These are phyloP conservation scores for Scaptomyza reducta DNA, from an alignment of 2,888 invertebrate genomes.

Conservation along the genomic window DNA sequence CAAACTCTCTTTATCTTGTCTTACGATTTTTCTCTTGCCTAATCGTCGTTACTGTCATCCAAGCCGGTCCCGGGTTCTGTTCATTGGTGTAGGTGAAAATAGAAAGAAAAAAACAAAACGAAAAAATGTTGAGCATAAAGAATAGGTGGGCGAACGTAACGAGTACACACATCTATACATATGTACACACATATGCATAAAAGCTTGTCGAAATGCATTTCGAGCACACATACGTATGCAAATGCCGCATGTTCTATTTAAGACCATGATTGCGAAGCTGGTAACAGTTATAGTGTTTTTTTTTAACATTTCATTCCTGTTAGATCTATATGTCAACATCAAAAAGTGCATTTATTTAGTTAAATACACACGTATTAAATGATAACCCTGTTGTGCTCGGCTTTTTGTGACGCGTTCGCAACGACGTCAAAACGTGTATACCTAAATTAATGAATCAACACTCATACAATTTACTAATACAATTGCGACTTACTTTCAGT, in stretches of 20 bases:
- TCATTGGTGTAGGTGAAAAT: slow-evolving; percentile 18
- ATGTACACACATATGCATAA: slow-evolving; percentile 4
- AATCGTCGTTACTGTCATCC: slow-evolving; percentile 52
- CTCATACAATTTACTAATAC: slow-evolving; percentile 44
- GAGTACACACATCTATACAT: slow-evolving; percentile 12
- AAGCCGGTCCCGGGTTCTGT: slow-evolving; percentile 58
- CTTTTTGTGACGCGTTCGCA: slow-evolving; percentile 14
- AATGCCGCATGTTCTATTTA: slow-evolving; percentile 46
- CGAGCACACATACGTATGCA: background rate
- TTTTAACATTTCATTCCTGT: background rate
- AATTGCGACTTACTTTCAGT: slow-evolving; percentile 79
- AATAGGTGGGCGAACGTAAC: slow-evolving; percentile 16
- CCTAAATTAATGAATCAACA: slow-evolving; percentile 66
- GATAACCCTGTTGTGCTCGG: slow-evolving; percentile 2
- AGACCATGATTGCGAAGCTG: slow-evolving; percentile 33
- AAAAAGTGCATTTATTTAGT: slow-evolving; percentile 1
- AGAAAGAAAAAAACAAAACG: slow-evolving; percentile 39
- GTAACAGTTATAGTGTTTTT: slow-evolving; percentile 4
- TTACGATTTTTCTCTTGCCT: slow-evolving; percentile 31
- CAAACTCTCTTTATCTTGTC: slow-evolving; percentile 64
- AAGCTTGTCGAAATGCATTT: slow-evolving; percentile 14
- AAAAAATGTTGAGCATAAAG: slow-evolving; percentile 35
- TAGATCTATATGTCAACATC: background rate
- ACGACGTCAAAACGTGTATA: slow-evolving; percentile 45
- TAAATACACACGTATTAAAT: background rate